Evolutionary conservation across 2,113 vertebrate species (phyloP).

Genomic region (Nymphicus hollandicus): DNA sequence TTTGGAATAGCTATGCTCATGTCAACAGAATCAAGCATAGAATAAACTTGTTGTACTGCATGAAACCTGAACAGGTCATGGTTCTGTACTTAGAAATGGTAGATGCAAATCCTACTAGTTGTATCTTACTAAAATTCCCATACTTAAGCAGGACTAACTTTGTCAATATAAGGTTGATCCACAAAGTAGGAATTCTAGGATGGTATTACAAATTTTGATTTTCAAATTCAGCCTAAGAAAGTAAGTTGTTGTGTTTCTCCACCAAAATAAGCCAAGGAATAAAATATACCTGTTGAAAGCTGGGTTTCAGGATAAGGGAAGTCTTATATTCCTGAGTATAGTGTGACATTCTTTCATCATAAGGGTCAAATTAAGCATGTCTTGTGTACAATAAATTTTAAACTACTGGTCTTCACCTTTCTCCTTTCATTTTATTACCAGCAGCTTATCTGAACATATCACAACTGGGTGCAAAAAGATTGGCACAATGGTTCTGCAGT

Average conservation of each 20-base stretch:
- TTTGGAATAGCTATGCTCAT: background rate
- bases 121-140: background rate
- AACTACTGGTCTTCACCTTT: background rate
- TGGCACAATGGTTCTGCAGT: accelerated
- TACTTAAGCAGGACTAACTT: background rate
- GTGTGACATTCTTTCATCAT: background rate
- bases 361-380: background rate
- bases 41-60: background rate
- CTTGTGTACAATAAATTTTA: background rate
- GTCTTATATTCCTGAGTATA: background rate
- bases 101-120: background rate
- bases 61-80: accelerated
- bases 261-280: background rate
- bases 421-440: background rate
- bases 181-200: background rate
- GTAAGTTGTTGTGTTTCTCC: background rate
- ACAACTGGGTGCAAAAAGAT: background rate
- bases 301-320: background rate
- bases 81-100: background rate
- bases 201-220: background rate
- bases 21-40: background rate
- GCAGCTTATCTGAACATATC: background rate
- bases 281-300: background rate
- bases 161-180: background rate
- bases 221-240: background rate